Evolutionary conservation across 92 coral and sea anemone species (phyloP).

Genomic region (Parazoanthus darwini): DNA sequence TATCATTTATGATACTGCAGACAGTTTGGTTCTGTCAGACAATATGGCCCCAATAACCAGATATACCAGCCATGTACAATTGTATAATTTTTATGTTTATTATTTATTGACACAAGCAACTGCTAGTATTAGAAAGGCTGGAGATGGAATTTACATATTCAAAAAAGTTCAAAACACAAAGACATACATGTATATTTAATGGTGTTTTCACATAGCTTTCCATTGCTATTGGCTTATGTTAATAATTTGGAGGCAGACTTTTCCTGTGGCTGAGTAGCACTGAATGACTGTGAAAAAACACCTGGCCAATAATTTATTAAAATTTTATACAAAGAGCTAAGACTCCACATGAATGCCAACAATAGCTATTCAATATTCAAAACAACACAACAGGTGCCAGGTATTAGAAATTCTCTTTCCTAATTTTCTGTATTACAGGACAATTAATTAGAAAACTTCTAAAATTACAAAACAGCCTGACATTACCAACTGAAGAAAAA

Average conservation of each 20-base stretch:
- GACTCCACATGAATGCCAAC: not conserved
- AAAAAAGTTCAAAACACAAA: conserved; percentile 18
- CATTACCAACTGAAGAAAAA: not conserved
- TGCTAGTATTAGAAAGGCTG: not conserved
- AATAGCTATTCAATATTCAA: not conserved
- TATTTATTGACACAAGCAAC: conserved; percentile 8
- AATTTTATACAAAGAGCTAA: not conserved
- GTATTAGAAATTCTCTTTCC: not conserved
- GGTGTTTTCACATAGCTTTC: not conserved
- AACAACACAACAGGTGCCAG: conserved; percentile 25
- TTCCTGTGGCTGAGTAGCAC: conserved; percentile 17
- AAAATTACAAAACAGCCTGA: not conserved
- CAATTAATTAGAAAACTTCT: too few species aligned
- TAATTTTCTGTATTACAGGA: not conserved
- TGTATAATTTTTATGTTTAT: not conserved
- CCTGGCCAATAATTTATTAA: conserved; percentile 19
- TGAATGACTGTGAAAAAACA: conserved; percentile 25
- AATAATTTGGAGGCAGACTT: not conserved
- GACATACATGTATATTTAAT: conserved; percentile 32
- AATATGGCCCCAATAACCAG: not conserved
- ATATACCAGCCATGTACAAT: not conserved
- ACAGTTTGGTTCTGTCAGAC: not conserved
- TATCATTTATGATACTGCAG: not conserved
- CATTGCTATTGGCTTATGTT: conserved; percentile 12
- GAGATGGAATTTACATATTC: conserved; percentile 35